These are phyloP conservation scores for Oxyura jamaicensis DNA, from an alignment of 2,113 vertebrate species.

Conservation along the genomic window DNA sequence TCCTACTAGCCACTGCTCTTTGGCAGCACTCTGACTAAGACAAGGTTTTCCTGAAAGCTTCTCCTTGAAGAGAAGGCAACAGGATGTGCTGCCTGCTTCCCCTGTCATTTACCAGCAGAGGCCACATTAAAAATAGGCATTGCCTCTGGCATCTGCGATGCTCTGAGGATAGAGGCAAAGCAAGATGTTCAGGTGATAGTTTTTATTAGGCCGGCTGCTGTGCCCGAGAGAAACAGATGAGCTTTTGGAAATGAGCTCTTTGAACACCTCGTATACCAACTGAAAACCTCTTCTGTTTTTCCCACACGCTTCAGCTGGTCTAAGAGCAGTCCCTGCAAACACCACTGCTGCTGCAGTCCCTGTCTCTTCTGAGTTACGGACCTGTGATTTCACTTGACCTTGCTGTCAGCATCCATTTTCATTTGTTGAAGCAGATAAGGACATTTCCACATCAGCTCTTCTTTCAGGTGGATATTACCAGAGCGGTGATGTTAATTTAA, in stretches of 20 bases:
- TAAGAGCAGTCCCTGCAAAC: background rate
- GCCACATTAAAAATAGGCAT: background rate
- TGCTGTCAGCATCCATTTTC: background rate
- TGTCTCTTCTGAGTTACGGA: background rate
- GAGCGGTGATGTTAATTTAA: background rate
- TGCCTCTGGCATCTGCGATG: background rate
- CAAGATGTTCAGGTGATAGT: background rate
- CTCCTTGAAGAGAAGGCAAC: background rate
- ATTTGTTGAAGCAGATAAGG: background rate
- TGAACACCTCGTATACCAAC: background rate
- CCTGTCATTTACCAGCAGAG: accelerated
- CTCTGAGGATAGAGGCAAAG: background rate
- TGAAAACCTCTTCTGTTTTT: background rate
- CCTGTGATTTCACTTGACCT: background rate
- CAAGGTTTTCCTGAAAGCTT: background rate
- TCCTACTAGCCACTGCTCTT: background rate
- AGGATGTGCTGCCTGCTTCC: background rate
- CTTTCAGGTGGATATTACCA: background rate
- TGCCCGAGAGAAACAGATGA: background rate
- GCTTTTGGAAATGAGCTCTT: background rate
- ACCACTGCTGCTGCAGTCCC: background rate
- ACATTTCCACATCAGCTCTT: background rate
- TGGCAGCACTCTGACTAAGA: background rate
- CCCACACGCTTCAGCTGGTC: background rate
- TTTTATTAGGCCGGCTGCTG: background rate